A percentile compares a stretch with the other conserved stretches of the same genome.
phyloP scores from a whole-genome alignment of 2,888 invertebrate genomes.

The Diloba caeruleocephala region DNA sequence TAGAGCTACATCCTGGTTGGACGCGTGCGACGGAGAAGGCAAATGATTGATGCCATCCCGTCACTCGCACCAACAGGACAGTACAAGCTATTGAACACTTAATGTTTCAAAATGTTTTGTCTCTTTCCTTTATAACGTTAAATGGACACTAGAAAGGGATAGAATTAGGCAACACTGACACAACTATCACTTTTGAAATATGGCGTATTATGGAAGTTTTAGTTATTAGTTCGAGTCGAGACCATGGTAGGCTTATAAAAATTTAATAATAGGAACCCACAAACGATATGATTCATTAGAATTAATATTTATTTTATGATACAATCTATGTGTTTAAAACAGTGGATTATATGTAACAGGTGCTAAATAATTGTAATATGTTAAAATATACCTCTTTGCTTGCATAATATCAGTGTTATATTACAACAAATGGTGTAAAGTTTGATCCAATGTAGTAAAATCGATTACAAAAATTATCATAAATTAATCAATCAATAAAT shows the following conservation, averaged over 20 bases:
- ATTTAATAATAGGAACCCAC: constrained; percentile 21
- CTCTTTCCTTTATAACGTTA: constrained; percentile 46
- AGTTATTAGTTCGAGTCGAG: constrained; percentile 1
- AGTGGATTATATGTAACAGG: constrained; percentile 32
- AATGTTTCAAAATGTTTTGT: constrained; percentile 34
- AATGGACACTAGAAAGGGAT: constrained; percentile 55
- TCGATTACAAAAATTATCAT: constrained; percentile 29
- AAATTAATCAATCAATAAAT: too few species aligned
- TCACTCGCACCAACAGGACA: constrained; percentile 17
- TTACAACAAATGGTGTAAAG: constrained; percentile 40
- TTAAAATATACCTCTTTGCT: constrained; percentile 19
- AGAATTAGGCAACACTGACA: constrained; percentile 35
- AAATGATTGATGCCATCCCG: constrained; percentile 1
- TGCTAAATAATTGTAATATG: constrained; percentile 23
- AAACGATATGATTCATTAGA: constrained; percentile 19
- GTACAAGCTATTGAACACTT: constrained; percentile 52
- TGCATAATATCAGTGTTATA: constrained; percentile 29
- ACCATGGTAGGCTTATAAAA: not conserved
- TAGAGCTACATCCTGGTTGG: constrained; percentile 22
- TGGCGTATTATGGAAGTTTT: constrained; percentile 30
- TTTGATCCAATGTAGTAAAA: constrained; percentile 21
- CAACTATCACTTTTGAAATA: constrained; percentile 28
- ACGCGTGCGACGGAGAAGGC: constrained; percentile 6
- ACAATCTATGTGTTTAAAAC: constrained; percentile 10
- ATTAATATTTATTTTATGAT: constrained; percentile 1